Evolutionary conservation across 1,140 invertebrate species (phyloP).

Genomic region (Drosophila melanogaster): Release_6_plus_ISO1_MT NT_033779.5:12884501-12885000

Average conservation of each 20-base stretch:
- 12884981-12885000: constrained; percentile 41
- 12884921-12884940: background rate
- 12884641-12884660: constrained; percentile 35
- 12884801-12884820: too few relatives aligned
- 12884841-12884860: too few relatives aligned
- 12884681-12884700: too few relatives aligned
- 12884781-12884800: too few relatives aligned
- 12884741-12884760: too few relatives aligned
- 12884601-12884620: constrained; percentile 80
- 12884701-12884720: too few relatives aligned
- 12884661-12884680: background rate
- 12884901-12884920: too few relatives aligned
- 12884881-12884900: too few relatives aligned
- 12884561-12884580: constrained; percentile 81
- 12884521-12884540: constrained; percentile 82
- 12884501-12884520: constrained; percentile 35
- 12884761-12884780: too few relatives aligned
- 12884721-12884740: too few relatives aligned
- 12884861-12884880: too few relatives aligned
- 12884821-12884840: too few relatives aligned
- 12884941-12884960: background rate
- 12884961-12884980: constrained; percentile 16
- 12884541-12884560: constrained; percentile 83
- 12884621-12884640: constrained; percentile 59
- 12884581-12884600: constrained; percentile 66